Evolutionary conservation across 2,797 vertebrate genomes (phyloP).

Genomic region (Epinephelus coioides): DNA sequence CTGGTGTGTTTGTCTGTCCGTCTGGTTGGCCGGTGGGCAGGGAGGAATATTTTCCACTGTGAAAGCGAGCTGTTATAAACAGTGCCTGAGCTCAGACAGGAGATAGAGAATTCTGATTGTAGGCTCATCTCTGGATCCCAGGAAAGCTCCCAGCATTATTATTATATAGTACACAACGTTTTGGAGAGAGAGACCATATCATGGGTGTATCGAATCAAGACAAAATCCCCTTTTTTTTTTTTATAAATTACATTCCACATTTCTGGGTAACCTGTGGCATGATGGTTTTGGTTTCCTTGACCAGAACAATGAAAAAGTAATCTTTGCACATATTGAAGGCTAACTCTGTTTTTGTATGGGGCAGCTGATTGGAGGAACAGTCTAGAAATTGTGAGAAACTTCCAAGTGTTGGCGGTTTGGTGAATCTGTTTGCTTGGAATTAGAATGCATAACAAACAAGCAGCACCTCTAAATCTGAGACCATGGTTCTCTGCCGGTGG

Average conservation of each 20-base stretch:
- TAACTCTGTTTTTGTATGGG: no score
- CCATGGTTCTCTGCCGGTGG: no score
- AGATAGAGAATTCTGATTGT: conserved; percentile 49
- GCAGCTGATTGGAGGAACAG: no score
- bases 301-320: not conserved
- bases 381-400: no score
- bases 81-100: conserved; percentile 58
- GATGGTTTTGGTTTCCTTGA: not conserved
- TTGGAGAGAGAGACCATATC: not conserved
- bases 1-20: conserved; percentile 36
- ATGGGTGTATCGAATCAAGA: not conserved
- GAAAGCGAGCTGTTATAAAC: conserved; percentile 66
- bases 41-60: conserved; percentile 75
- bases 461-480: no score
- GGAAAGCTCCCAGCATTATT: conserved; percentile 11
- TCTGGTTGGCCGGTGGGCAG: conserved; percentile 48
- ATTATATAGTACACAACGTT: not conserved
- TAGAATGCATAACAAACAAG: no score
- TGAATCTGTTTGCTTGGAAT: no score
- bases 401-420: no score
- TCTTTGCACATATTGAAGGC: not conserved
- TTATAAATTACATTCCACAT: no score
- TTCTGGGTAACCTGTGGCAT: no score
- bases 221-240: no score
- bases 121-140: conserved; percentile 48